Evolutionary conservation across 2,797 vertebrate species (phyloP), one percentile per base, ranked within the genome.

Genomic region (Pangasius krempfi): DNA sequence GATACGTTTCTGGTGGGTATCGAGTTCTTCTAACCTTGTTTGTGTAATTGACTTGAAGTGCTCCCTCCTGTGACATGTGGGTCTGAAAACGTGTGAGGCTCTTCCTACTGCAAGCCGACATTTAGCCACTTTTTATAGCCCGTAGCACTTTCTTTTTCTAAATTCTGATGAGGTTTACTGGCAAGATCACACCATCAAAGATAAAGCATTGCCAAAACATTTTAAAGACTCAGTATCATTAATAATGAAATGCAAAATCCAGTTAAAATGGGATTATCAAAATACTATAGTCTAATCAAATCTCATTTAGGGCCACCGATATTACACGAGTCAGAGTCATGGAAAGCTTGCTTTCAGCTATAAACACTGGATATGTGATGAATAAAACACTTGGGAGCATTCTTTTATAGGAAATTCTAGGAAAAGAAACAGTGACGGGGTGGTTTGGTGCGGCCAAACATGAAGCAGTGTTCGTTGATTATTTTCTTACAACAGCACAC

Each of bases 11-110:
- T 94, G 93, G 92, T 89, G 91, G 93, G 91, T 93, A 93, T 94
- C 91, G 90, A 92, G 93, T 94, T 94, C 92, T 91, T 92, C 58
- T 85, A 94, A 93, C 92, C 92, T 91, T 88, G 89, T 94, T 94
- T 94, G 93, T 94, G 93, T 89, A 89, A 90, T 88, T 87, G 85
- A 83, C 87, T 85, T 81, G 72, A 90, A 91, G 90, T 90, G 88
- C 85, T 89, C 37, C 70, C 30, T 89, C 52, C 86, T 85, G 87
- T 56, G 64, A 87, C 76, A 37, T 56, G 33, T 68, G 60, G 16
- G 10, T 87, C 54, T 75, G 76, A 76, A 52, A 87, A 89, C 47
- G 86, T 80, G 73, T 18, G 40, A 79, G 73, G 47, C 40, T 84
- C n/a, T 72, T 66, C 58, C 44, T 47, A 70, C 60, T 4, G 3